Evolutionary conservation across 2,797 vertebrate genomes (phyloP), one percentile per base, ranked within the genome.

Genomic region (Ptychadena robeensis): DNA sequence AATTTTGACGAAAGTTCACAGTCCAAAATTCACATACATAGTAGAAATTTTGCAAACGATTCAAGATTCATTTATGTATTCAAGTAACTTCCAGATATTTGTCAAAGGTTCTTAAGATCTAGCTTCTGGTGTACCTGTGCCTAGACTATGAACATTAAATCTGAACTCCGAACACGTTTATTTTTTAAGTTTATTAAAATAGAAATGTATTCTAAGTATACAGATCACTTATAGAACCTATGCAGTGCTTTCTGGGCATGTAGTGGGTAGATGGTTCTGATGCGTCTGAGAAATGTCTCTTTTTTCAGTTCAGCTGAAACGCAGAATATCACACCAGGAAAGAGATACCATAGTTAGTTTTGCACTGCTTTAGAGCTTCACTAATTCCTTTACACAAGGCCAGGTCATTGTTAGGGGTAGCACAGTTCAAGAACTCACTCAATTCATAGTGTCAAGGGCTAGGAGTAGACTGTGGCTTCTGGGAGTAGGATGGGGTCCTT

Each of bases 301-400:
- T 66, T n/a, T n/a, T 10, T 4, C 18, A 65, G 18, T 22, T 28
- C 81, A 38, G 25, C 28, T n/a, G 15, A 38, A 1, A 31, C n/a
- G 57, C 28, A 34, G 53, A 40, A 12, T 38, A 25, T 83, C 73
- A 83, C 44, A 83, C 10, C 27, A 83, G 81, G 25, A 38, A 57
- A n/a, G 67, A 53, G 68, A 83, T 68, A 31, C 97, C 96, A 0
- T 93, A 91, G 79, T 93, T 95, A 61, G 88, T 88, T 85, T 97
- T 98, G 94, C 97, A 98, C 87, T 97, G 97, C 90, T 97, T 98
- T 87, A 98, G 93, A 0, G 93, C 96, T 88, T 98, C 96, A 0
- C 88, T 97, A 90, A 97, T 98, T 83, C 97, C 97, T 88, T 98
- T 97, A 0, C 97, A 98, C 77, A 98, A 73, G 81, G 88, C 93